A percentile compares a stretch with the other conserved stretches of the same genome.
These are phyloP conservation scores for Hypomesus transpacificus DNA, from an alignment of 2,113 vertebrate genomes.

Conservation along the genomic window DNA sequence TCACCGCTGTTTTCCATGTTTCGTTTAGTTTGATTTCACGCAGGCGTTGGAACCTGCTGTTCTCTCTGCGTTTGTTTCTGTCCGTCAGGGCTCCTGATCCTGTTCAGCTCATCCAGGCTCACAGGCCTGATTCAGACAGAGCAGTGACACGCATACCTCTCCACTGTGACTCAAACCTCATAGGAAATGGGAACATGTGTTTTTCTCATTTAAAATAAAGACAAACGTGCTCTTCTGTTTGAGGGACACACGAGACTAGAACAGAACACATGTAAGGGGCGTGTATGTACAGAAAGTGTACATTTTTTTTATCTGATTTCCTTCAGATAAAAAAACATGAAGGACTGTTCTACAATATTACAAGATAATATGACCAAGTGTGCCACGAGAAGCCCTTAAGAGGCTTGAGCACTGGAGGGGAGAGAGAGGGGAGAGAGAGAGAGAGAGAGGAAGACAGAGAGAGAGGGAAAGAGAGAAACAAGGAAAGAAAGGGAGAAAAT, in stretches of 20 bases:
- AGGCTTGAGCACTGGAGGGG: not conserved
- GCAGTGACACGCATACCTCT: conserved; percentile 5
- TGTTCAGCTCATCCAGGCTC: conserved; percentile 3
- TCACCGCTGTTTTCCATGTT: conserved; percentile 9
- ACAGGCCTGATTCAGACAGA: conserved; percentile 15
- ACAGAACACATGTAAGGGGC: not conserved
- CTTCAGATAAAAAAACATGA: too few species aligned
- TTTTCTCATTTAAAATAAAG: not conserved
- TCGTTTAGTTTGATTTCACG: conserved; percentile 16
- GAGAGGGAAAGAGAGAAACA: conserved; percentile 5
- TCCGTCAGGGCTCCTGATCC: conserved; percentile 21
- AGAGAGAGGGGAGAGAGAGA: conserved; percentile 8
- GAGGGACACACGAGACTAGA: not conserved
- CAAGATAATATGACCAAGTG: too few species aligned
- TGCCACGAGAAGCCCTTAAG: too few species aligned
- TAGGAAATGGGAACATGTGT: not conserved
- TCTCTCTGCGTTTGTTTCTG: not conserved
- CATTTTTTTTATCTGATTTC: too few species aligned
- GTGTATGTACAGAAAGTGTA: too few species aligned
- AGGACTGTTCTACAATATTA: too few species aligned
- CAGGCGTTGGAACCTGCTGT: conserved; percentile 7
- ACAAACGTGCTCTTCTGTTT: conserved; percentile 5
- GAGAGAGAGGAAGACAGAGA: conserved; percentile 11
- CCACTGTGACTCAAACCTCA: not conserved
- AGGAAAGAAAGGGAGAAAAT: conserved; percentile 10